A percentile compares a stretch with the other conserved stretches of the same genome.
Conservation (phyloP, 2,888 invertebrate species). For the Bruchidius siliquastri region DNA sequence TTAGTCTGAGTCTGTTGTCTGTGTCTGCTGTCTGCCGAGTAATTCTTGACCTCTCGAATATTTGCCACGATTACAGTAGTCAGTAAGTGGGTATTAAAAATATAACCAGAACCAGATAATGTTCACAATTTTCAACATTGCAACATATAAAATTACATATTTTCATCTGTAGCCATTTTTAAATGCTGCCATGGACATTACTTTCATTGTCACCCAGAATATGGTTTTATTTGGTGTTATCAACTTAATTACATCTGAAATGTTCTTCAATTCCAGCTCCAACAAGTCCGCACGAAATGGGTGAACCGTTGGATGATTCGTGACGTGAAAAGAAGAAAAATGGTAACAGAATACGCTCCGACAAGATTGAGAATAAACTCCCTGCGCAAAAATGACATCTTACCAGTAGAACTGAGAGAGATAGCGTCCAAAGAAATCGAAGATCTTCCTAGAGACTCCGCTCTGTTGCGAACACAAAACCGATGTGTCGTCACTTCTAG, state of each 20-base stretch:
- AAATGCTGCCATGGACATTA: too few relatives aligned
- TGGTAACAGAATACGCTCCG: slow-evolving; percentile 68
- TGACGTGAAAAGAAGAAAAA: slow-evolving; percentile 78
- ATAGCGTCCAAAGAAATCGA: slow-evolving; percentile 69
- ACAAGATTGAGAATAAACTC: slow-evolving; percentile 77
- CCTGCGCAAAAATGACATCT: slow-evolving; percentile 76
- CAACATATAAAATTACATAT: too few relatives aligned
- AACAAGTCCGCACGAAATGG: slow-evolving; percentile 73
- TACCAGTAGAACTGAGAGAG: slow-evolving; percentile 78
- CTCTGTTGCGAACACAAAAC: slow-evolving; percentile 59
- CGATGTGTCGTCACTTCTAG: slow-evolving; percentile 90
- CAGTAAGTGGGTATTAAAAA: too few relatives aligned
- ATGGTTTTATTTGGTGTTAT: slow-evolving; percentile 6
- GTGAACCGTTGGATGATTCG: slow-evolving; percentile 79
- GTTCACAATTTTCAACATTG: too few relatives aligned
- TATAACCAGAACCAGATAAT: too few relatives aligned
- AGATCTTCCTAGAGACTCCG: slow-evolving; percentile 72
- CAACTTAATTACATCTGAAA: too few relatives aligned
- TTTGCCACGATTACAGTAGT: too few relatives aligned
- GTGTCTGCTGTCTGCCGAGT: too few relatives aligned
- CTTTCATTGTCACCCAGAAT: too few relatives aligned
- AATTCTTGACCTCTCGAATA: too few relatives aligned
- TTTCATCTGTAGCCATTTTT: too few relatives aligned
- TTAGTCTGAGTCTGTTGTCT: too few relatives aligned
- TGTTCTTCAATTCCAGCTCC: slow-evolving; percentile 61